These are phyloP conservation scores for Lingula anatina DNA, from an alignment of 2,888 invertebrate species.

Conservation along the genomic window DNA sequence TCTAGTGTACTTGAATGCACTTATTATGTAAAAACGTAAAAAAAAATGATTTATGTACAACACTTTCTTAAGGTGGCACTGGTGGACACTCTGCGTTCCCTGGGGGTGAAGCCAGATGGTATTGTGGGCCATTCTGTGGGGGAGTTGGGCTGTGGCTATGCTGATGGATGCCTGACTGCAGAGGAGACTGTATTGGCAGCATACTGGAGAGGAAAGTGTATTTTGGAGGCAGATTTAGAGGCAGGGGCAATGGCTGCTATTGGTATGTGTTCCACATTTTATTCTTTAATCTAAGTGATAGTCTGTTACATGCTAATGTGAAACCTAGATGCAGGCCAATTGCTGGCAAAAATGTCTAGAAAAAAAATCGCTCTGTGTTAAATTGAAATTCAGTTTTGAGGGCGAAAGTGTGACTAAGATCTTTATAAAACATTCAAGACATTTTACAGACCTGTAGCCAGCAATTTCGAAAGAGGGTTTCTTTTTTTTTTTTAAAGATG, in stretches of 20 bases:
- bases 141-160: slow-evolving; percentile 92
- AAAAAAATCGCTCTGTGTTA: background rate
- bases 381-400: background rate
- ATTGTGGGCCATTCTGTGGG: slow-evolving; percentile 95
- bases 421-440: too few relatives aligned
- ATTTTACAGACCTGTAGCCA: too few relatives aligned
- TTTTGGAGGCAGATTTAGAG: slow-evolving; percentile 44
- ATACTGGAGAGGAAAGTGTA: slow-evolving; percentile 68
- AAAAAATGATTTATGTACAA: background rate
- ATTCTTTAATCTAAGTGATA: too few relatives aligned
- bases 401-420: background rate
- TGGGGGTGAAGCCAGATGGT: slow-evolving; percentile 81
- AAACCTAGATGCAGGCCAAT: too few relatives aligned
- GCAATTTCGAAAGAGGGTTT: too few relatives aligned
- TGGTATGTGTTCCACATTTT: slow-evolving; percentile 43
- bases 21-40: too few relatives aligned
- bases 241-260: slow-evolving; percentile 51
- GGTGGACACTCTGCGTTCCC: slow-evolving; percentile 74
- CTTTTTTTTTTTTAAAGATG: too few relatives aligned
- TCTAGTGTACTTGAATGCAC: too few relatives aligned
- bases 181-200: slow-evolving; percentile 92
- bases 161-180: slow-evolving; percentile 88
- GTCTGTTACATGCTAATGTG: too few relatives aligned
- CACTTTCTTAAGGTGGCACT: slow-evolving; percentile 67
- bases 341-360: too few relatives aligned